These are phyloP conservation scores for Columba janthina DNA, from an alignment of 2,113 vertebrate genomes.

Conservation along the genomic window DNA sequence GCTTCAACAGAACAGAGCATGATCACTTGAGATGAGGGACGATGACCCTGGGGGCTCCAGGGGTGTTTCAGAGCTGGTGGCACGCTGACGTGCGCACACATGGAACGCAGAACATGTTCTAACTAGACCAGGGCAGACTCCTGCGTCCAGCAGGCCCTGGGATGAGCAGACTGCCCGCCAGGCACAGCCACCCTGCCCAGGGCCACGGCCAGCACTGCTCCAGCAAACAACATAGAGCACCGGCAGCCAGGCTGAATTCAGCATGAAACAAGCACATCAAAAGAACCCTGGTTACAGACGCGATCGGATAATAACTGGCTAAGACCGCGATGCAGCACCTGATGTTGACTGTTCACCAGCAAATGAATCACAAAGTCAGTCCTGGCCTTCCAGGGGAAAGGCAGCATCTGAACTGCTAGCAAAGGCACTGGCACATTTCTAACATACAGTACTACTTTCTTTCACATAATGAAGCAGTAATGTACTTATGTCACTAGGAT, in stretches of 20 bases:
- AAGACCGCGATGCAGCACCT: background rate
- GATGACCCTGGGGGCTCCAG: background rate
- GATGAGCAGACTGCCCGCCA: background rate
- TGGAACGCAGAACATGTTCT: background rate
- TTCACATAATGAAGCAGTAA: rapidly evolving
- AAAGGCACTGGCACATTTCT: background rate
- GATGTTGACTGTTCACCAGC: background rate
- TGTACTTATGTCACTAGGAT: rapidly evolving
- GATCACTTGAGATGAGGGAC: background rate
- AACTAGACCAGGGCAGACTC: background rate
- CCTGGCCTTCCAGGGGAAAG: background rate
- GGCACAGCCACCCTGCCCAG: background rate
- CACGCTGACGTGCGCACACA: rapidly evolving
- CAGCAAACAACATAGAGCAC: background rate
- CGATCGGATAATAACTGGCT: background rate
- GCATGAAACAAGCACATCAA: background rate
- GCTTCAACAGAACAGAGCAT: background rate
- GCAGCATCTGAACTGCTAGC: background rate
- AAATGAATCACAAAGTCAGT: background rate
- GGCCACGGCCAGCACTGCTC: rapidly evolving
- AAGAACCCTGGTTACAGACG: background rate
- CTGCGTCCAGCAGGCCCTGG: rapidly evolving
- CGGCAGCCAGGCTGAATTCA: background rate
- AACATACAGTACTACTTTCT: rapidly evolving
- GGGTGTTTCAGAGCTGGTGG: background rate